Evolutionary conservation across 2,888 invertebrate genomes (phyloP), one percentile per base, ranked within the genome.

Genomic region (Myopa testacea): DNA sequence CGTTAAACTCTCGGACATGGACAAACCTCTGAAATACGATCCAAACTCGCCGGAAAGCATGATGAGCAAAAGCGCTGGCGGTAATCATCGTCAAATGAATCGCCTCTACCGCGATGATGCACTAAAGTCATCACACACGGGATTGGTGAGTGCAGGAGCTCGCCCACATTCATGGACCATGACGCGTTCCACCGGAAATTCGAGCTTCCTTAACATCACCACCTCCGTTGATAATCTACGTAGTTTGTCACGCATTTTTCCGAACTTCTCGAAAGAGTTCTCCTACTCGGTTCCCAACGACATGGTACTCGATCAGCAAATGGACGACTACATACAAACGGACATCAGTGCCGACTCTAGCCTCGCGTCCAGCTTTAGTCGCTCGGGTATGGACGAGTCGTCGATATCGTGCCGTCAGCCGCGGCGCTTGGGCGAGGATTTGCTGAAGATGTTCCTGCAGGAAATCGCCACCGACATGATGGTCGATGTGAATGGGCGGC

Each of bases 381-480:
- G 91, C 58, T 92, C 92, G 4, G 91, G 91, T 70, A 89, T 92
- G 82, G 92, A 92, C 77, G 90, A 90, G 78, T 90, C 90, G 4
- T 89, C 89, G 16, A 87, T 89, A 78, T 90, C 90, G 10, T 89
- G 88, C 75, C 87, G 89, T n/a, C 92, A 86, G 87, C 90, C 91
- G 89, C 92, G 92, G 12, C 91, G 94, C 65, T 90, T 97, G 12
- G 97, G 97, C 0, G 95, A 96, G 85, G 97, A 97, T 89, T 90
- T 98, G 75, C 90, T 97, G 45, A 92, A 95, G 81, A 97, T 98
- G 97, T 97, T 97, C 88, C 89, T 96, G 80, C 96, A 96, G 85
- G 96, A 96, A 90, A 95, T 96, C 76, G 95, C 95, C 81, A 94
- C 97, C 0, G 97, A 97, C 87, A 96, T 96, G 67, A 92, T 94